phyloP scores from a whole-genome alignment of 2,797 vertebrate genomes.

The Caiman crocodilus region DNA sequence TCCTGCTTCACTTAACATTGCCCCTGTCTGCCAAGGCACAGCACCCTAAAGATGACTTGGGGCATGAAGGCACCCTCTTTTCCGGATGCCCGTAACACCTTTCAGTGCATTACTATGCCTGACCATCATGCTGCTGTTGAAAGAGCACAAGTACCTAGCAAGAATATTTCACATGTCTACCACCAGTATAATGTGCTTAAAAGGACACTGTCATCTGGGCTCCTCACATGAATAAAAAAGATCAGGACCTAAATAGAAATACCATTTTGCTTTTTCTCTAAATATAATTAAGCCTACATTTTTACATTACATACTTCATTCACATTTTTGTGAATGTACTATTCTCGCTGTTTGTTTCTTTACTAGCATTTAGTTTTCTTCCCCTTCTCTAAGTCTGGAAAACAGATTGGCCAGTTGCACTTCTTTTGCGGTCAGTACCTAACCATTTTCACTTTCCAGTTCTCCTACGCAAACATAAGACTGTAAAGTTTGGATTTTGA shows the following conservation, averaged over 20 bases:
- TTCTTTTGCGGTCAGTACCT: background rate
- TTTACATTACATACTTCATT: background rate
- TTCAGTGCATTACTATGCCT: background rate
- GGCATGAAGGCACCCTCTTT: background rate
- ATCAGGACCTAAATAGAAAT: background rate
- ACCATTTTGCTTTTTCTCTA: background rate
- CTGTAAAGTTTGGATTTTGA: background rate
- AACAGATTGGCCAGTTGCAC: background rate
- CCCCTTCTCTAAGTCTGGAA: background rate
- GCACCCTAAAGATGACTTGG: background rate
- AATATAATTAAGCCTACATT: background rate
- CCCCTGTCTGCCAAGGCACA: background rate
- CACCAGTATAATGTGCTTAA: background rate
- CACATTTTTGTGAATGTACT: background rate
- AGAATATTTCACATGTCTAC: background rate
- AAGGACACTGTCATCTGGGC: background rate
- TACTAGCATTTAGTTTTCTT: background rate
- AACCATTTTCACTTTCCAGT: background rate
- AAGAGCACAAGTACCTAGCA: background rate
- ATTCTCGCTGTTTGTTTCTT: background rate
- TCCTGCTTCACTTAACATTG: background rate
- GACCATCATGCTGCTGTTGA: background rate
- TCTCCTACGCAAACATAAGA: background rate
- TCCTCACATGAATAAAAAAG: rapidly evolving
- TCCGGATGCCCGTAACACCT: background rate